phyloP scores from a whole-genome alignment of 2,888 invertebrate species.

The Campaea margaritaria region DNA sequence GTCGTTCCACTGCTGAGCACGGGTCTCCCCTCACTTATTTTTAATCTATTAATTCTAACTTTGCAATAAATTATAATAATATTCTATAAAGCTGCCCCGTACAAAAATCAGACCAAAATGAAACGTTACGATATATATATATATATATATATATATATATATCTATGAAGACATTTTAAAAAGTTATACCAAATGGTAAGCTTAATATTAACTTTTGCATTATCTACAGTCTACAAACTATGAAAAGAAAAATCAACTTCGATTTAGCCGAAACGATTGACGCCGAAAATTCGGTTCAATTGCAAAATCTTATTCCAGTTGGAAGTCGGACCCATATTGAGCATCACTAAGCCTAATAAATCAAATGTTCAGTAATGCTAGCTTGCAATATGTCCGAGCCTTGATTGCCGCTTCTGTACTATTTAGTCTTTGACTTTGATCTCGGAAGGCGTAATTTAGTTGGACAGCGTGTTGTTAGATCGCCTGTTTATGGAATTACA shows the following conservation, averaged over 20 bases:
- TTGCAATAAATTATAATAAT: too few species aligned
- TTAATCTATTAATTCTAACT: too few species aligned
- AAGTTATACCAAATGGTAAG: too few species aligned
- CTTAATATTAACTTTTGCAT: too few species aligned
- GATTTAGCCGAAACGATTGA: neutral
- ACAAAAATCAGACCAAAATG: too few species aligned
- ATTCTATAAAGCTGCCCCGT: too few species aligned
- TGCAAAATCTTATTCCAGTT: neutral
- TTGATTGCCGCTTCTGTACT: slow-evolving; percentile 21
- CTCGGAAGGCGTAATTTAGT: slow-evolving; percentile 5
- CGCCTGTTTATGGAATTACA: neutral
- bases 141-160: too few species aligned
- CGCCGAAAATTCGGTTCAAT: neutral
- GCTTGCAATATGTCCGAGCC: slow-evolving; percentile 47
- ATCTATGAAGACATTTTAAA: too few species aligned
- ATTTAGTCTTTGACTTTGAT: slow-evolving; percentile 20
- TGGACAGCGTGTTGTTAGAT: neutral
- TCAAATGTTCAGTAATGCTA: slow-evolving; percentile 33
- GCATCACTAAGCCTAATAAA: slow-evolving; percentile 24
- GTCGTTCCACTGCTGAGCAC: too few species aligned
- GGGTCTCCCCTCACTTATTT: too few species aligned
- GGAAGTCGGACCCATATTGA: neutral
- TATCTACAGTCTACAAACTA: neutral
- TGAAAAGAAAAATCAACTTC: neutral
- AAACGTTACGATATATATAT: too few species aligned